phyloP scores from a whole-genome alignment of 2,113 vertebrate genomes.

The Xyrauchen texanus region DNA sequence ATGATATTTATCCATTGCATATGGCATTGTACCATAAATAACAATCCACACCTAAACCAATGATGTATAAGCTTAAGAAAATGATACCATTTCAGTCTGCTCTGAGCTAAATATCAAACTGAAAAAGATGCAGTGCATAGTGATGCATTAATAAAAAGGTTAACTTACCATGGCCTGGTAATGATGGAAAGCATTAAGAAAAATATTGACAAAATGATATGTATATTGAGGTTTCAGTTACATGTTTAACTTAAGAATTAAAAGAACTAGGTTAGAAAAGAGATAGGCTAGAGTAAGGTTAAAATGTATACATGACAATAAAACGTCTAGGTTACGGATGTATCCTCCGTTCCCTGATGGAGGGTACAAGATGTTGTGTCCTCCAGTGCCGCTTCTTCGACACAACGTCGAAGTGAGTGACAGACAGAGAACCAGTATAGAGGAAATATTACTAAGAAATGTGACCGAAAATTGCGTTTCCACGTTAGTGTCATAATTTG shows the following conservation, averaged over 20 bases:
- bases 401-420: no score
- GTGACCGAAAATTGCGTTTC: conserved; percentile 39
- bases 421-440: neutral
- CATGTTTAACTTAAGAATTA: neutral
- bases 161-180: conserved; percentile 79
- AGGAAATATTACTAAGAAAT: neutral
- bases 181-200: conserved; percentile 6
- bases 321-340: no score
- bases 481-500: conserved; percentile 22
- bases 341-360: no score
- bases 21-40: neutral
- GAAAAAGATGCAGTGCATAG: no score
- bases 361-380: no score
- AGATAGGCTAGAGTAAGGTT: neutral
- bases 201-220: neutral
- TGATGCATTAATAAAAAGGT: neutral
- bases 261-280: neutral
- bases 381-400: no score
- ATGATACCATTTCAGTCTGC: neutral
- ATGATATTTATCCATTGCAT: neutral
- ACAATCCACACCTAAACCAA: neutral
- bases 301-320: neutral
- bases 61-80: neutral
- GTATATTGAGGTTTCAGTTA: neutral
- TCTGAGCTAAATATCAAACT: no score